These are phyloP conservation scores for Emys orbicularis DNA, from an alignment of 2,797 vertebrate genomes.

Conservation along the genomic window DNA sequence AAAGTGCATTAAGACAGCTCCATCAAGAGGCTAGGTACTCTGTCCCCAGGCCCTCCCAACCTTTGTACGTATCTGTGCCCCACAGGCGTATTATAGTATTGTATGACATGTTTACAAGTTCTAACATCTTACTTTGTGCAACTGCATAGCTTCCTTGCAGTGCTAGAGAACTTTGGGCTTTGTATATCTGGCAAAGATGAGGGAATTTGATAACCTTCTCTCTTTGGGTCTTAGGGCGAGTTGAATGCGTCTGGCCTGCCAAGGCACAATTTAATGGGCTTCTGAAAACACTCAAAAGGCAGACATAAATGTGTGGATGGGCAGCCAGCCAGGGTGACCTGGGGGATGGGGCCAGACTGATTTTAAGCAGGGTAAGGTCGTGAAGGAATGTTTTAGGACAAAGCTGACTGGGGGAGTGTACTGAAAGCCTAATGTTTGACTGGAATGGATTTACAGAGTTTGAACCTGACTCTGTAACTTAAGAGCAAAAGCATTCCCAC, in stretches of 20 bases:
- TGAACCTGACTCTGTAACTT: slow-evolving; percentile 74
- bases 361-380: slow-evolving; percentile 85
- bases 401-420: slow-evolving; percentile 78
- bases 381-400: slow-evolving; percentile 85
- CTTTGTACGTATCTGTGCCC: slow-evolving; percentile 37
- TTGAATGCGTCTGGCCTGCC: slow-evolving; percentile 89
- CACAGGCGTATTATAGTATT: slow-evolving; percentile 77
- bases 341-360: slow-evolving; percentile 80
- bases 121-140: slow-evolving; percentile 72
- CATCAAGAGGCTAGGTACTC: slow-evolving; percentile 21
- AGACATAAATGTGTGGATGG: slow-evolving; percentile 93
- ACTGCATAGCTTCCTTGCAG: slow-evolving; percentile 68
- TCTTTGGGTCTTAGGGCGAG: slow-evolving; percentile 88
- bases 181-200: slow-evolving; percentile 84
- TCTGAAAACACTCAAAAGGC: slow-evolving; percentile 91
- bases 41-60: slow-evolving; percentile 18
- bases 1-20: slow-evolving; percentile 37
- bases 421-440: slow-evolving; percentile 74
- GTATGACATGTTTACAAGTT: slow-evolving; percentile 85
- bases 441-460: slow-evolving; percentile 79
- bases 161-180: slow-evolving; percentile 62
- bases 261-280: slow-evolving; percentile 91
- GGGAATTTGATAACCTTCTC: slow-evolving; percentile 92
- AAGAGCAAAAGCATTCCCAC: slow-evolving; percentile 83
- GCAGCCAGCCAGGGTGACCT: slow-evolving; percentile 89